Evolutionary conservation across 2,113 vertebrate genomes (phyloP).

Genomic region (Dromiciops gliroides): DNA sequence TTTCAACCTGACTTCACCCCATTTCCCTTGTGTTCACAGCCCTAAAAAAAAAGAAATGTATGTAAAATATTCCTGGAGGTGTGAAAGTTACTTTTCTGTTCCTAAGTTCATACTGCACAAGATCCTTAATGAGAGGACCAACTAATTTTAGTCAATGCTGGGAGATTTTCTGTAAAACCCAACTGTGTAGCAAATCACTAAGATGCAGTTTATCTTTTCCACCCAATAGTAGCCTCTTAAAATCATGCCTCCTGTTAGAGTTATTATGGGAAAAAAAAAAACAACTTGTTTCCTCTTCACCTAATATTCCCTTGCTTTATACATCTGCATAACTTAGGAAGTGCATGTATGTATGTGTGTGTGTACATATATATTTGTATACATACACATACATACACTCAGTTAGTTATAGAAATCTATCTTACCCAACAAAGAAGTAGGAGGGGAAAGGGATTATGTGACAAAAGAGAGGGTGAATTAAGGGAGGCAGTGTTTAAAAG

Average conservation of each 20-base stretch:
- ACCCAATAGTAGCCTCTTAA: not conserved
- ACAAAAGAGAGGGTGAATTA: no score
- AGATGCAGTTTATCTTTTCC: not conserved
- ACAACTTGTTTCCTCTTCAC: not conserved
- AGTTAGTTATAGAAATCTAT: no score
- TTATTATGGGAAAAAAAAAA: constrained; percentile 8
- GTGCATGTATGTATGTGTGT: no score
- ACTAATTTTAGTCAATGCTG: constrained; percentile 13
- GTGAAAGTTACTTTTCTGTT: constrained; percentile 18
- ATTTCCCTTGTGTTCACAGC: constrained; percentile 34
- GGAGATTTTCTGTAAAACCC: constrained; percentile 28
- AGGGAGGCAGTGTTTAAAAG: no score
- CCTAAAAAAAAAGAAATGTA: not conserved
- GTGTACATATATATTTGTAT: no score
- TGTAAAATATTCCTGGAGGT: not conserved
- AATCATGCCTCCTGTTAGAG: not conserved
- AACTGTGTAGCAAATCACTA: constrained; percentile 37
- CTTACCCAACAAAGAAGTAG: no score
- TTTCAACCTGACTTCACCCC: constrained; percentile 47
- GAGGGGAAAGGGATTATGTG: no score
- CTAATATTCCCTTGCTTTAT: not conserved
- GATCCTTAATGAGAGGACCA: constrained; percentile 31
- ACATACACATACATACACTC: no score
- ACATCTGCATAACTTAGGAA: not conserved
- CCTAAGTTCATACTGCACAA: constrained; percentile 19